Conservation (phyloP, 2,888 invertebrate genomes). For the Mythimna loreyi region DNA sequence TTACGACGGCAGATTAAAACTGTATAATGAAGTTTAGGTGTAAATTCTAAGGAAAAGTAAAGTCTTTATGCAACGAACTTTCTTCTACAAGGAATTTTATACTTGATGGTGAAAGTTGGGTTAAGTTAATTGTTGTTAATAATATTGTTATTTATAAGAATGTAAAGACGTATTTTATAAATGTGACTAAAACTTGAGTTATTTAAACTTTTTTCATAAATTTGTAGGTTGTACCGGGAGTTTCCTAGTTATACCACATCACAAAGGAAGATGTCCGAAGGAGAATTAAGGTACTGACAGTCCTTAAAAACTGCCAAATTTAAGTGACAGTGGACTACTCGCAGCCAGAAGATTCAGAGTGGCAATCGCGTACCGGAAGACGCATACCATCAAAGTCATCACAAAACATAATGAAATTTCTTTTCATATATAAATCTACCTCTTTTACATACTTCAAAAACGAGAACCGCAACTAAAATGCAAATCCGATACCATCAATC, state of each 20-base stretch:
- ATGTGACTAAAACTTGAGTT: neutral
- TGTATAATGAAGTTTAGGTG: constrained; percentile 71
- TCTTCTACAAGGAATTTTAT: constrained; percentile 50
- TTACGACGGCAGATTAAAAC: constrained; percentile 70
- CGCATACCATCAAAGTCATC: too few species aligned
- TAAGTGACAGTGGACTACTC: too few species aligned
- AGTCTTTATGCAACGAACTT: constrained; percentile 58
- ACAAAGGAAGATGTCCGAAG: too few species aligned
- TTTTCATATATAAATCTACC: neutral
- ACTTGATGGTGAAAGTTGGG: constrained; percentile 40
- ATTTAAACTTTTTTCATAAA: neutral
- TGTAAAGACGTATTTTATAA: neutral
- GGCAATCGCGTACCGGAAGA: too few species aligned
- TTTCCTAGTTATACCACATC: too few species aligned
- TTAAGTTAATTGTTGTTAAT: constrained; percentile 16
- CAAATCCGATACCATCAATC: constrained; percentile 19
- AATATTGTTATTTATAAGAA: constrained; percentile 9
- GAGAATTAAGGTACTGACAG: too few species aligned
- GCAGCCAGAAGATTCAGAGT: too few species aligned
- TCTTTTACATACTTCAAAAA: neutral
- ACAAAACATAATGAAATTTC: neutral
- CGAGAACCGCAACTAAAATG: constrained; percentile 9
- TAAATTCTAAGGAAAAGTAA: constrained; percentile 67
- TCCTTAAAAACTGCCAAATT: too few species aligned
- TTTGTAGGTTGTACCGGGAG: too few species aligned